Evolutionary conservation across 2,113 vertebrate species (phyloP), one percentile per base, ranked within the genome.

Genomic region (Neogale vison): DNA sequence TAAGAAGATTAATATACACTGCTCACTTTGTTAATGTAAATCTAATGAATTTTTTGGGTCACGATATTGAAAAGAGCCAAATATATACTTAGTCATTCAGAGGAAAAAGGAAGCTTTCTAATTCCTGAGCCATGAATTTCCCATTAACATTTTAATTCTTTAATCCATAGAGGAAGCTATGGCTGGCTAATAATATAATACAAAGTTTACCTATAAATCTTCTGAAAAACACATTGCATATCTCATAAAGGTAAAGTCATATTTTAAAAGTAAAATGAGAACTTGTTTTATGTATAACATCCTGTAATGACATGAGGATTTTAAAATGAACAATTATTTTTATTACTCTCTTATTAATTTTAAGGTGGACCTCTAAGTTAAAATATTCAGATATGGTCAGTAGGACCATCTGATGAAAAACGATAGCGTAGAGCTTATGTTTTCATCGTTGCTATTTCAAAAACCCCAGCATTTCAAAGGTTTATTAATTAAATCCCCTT

Each of bases 71-170:
- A 97, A 97, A 93, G 50, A 95, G 96, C 55, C 59, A 95, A 96
- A 97, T 88, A 93, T 90, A 97, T 93, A 85, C 39, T 93, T 81
- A 83, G 59, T 84, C 89, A 91, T 84, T 94, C 80, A 57, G 96
- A 96, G 81, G 88, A 94, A 96, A 97, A 97, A 97, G 97, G 97
- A 98, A 97, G 92, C 80, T 93, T 96, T 97, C 57, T 93, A 92
- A 94, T 87, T 95, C 94, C 85, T 69, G 65, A 97, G 94, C 55
- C 94, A 97, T 97, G 98, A 97, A 97, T 98, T 98, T 98, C 29
- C 93, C 96, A 96, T 97, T 98, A 97, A 95, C 88, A 74, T 96
- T 98, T 97, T 98, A 98, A 98, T 98, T 98, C 97, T 96, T 98
- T 98, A 97, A 98, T 98, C 97, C 96, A 93, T 80, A 95, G 74